Evolutionary conservation across 2,113 vertebrate species (phyloP), one percentile per base, ranked within the genome.

Genomic region (Myiopsitta monachus): DNA sequence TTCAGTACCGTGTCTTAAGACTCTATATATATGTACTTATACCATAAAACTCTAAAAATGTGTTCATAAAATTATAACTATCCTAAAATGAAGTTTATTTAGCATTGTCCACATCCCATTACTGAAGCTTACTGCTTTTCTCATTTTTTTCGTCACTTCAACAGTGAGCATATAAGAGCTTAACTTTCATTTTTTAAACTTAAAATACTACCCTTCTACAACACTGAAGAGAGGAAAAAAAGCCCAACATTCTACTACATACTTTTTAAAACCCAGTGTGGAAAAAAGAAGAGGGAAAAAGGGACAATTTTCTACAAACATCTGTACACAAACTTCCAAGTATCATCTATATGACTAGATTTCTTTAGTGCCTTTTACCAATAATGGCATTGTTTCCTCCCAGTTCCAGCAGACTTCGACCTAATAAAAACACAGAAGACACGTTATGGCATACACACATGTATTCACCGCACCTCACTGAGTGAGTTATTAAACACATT

Each of bases 361-460:
- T 93, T 88, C 39, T 94, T 26, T 19, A 67, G 33, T 10, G 33
- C 1, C 11, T 36, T 89, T 98, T 98, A 99, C 99, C 99, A 67
- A 99, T 98, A 93, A 99, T 99, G 46, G 99, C 99, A 64, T 99
- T 99, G 98, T 99, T 99, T 92, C 99, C 99, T 82, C 99, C 99
- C 14, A 99, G 98, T 94, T 99, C 99, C 92, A 99, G 95, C 66
- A 99, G 96, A 87, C 98, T 98, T 73, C 98, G 99, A 81, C 99
- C 99, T 98, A 95, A 61, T 39, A 75, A 92, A 87, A 94, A 95
- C 69, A 93, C 16, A 98, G 26, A 51, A 90, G 90, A 33, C 13
- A 94, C 64, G 22, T 94, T 80, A 62, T 1, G 5, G 43, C 46
- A 85, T 4, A 11, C 0, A 0, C 9, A 46, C 8, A 13, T 2